A percentile compares a stretch with the other conserved stretches of the same genome.
Conservation (phyloP, 2,888 invertebrate genomes). For the Germaria angustata region DNA sequence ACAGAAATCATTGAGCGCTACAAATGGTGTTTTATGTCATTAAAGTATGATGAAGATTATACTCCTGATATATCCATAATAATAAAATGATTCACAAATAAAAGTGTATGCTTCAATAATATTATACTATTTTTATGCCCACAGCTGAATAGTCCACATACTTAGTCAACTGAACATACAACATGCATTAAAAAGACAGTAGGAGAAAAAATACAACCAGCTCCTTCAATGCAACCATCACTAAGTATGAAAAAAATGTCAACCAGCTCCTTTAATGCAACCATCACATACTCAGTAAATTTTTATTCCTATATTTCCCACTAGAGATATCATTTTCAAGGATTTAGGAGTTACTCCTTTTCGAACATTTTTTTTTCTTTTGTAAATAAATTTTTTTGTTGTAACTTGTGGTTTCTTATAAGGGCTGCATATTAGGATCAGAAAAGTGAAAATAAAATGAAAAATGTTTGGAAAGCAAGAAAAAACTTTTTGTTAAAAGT, state of each 20-base stretch:
- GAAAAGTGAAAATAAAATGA: neutral
- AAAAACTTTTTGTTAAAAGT: neutral
- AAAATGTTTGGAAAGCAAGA: neutral
- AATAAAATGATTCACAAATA: too few species aligned
- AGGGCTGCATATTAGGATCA: neutral
- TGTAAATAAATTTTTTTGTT: neutral
- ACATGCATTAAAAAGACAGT: neutral
- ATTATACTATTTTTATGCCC: neutral
- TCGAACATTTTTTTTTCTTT: neutral
- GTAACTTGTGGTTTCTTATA: conserved; percentile 27
- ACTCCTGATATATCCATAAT: too few species aligned
- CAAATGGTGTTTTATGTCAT: too few species aligned
- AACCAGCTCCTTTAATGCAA: neutral
- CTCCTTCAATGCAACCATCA: neutral
- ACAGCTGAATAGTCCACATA: neutral
- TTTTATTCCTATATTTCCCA: neutral
- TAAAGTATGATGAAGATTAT: too few species aligned
- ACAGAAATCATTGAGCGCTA: too few species aligned
- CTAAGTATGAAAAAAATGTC: too few species aligned
- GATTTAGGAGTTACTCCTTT: neutral
- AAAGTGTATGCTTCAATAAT: too few species aligned
- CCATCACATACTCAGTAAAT: neutral
- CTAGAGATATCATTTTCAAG: neutral
- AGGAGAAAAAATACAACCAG: neutral
- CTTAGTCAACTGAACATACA: neutral